Evolutionary conservation across 2,888 invertebrate genomes (phyloP), one percentile per base, ranked within the genome.

Genomic region (Tethea ocularis): DNA sequence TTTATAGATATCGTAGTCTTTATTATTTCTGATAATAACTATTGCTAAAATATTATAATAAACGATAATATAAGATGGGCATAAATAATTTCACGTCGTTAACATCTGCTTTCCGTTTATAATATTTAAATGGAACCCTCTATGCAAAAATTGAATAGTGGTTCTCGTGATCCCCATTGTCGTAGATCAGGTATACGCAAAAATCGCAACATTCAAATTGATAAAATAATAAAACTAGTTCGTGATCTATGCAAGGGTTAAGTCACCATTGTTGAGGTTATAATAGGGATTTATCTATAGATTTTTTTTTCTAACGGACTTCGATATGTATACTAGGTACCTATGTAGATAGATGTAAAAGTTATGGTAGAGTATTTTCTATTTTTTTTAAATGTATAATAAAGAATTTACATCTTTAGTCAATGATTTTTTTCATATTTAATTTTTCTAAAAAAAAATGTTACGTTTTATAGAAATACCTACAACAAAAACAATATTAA

Each of bases 201-300:
- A 87, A 91, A 87, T 88, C 75, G 93, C 89, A 88, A 93, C 93
- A 91, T 91, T 92, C 89, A 91, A 91, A 93, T 93, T 91, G 88
- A 87, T 89, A 86, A 87, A 88, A 89, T 87, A 89, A 88, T 88
- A 87, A 87, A 88, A 87, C 82, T 86, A 79, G 86, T 83, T 61
- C 81, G 78, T 78, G 77, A 75, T 79, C 80, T 74, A 79, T 74
- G 82, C 65, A 87, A 89, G 92, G 91, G 90, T 91, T 90, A 84
- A 78, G 70, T 73, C 71, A 61, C 63, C 66, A 77, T 84, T 82
- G 78, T 80, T 63, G 53, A 57, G 52, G 57, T 64, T 57, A 52
- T 26, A 53, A 57, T 59, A 61, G 58, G 63, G 57, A 46, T 46
- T 57, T 62, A 55, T 66, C 56, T 62, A 61, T 59, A 58, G 60